Conservation (phyloP, 1,140 invertebrate genomes). For the Macrobrachium rosenbergii region DNA sequence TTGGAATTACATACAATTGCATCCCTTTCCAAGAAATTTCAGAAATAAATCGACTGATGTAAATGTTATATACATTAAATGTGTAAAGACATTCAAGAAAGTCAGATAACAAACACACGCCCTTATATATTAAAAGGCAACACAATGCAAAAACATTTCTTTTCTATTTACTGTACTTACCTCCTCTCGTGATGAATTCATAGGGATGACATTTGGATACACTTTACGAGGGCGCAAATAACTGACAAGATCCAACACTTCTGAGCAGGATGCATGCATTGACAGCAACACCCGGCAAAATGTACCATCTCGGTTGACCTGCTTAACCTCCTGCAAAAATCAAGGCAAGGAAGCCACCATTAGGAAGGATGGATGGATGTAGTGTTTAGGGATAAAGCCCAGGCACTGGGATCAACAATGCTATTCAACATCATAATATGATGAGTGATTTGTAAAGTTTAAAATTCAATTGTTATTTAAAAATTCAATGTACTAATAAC, state of each 20-base stretch:
- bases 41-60: no score
- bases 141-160: not conserved
- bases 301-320: constrained; percentile 55
- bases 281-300: constrained; percentile 65
- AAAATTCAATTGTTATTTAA: no score
- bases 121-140: not conserved
- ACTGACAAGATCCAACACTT: constrained; percentile 64
- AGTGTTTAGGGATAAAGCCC: no score
- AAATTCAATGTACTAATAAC: no score
- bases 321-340: constrained; percentile 55
- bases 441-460: no score
- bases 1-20: no score
- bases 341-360: no score
- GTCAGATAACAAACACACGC: not conserved
- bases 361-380: no score
- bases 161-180: constrained; percentile 35
- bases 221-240: constrained; percentile 66
- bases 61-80: not conserved
- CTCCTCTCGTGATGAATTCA: constrained; percentile 64
- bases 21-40: no score
- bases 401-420: no score
- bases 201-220: constrained; percentile 66
- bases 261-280: constrained; percentile 65
- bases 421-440: no score
- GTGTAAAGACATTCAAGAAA: not conserved